These are phyloP conservation scores for Argyrosomus regius DNA, from an alignment of 2,797 vertebrate genomes.

Conservation along the genomic window DNA sequence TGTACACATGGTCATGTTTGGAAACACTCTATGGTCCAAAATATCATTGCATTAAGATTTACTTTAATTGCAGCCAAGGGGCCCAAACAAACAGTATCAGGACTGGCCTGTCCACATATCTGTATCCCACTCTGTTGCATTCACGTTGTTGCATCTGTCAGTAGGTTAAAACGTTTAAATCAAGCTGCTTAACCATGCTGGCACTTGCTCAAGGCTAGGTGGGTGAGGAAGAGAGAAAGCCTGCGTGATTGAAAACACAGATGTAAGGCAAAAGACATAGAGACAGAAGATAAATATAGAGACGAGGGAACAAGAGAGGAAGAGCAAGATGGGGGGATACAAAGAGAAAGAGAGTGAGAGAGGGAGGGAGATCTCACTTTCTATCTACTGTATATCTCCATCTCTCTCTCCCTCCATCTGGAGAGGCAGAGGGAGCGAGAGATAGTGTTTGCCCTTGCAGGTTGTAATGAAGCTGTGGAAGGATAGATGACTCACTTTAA, in stretches of 20 bases:
- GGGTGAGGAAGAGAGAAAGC: conserved; percentile 55
- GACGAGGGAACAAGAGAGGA: conserved; percentile 60
- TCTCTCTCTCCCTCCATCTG: conserved; percentile 69
- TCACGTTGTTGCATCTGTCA: conserved; percentile 28
- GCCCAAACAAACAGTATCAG: not conserved
- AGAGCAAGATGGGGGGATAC: conserved; percentile 48
- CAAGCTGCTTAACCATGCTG: conserved; percentile 50
- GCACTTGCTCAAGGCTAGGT: conserved; percentile 52
- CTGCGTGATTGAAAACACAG: conserved; percentile 59
- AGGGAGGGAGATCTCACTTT: conserved; percentile 66
- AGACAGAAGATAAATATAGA: conserved; percentile 78
- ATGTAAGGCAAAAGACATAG: conserved; percentile 60
- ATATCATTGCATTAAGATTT: not conserved
- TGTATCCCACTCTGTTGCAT: conserved; percentile 28
- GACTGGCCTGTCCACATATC: not conserved
- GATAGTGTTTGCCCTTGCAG: conserved; percentile 84
- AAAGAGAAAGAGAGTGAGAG: conserved; percentile 33
- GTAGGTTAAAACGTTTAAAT: conserved; percentile 54
- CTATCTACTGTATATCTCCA: conserved; percentile 68
- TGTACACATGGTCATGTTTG: conserved; percentile 3
- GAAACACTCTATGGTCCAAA: not conserved
- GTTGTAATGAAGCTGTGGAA: conserved; percentile 83
- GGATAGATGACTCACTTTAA: conserved; percentile 85
- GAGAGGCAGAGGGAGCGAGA: conserved; percentile 71
- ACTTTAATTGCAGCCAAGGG: not conserved